Evolutionary conservation across 2,888 invertebrate species (phyloP).

Genomic region (Endotricha flammealis): DNA sequence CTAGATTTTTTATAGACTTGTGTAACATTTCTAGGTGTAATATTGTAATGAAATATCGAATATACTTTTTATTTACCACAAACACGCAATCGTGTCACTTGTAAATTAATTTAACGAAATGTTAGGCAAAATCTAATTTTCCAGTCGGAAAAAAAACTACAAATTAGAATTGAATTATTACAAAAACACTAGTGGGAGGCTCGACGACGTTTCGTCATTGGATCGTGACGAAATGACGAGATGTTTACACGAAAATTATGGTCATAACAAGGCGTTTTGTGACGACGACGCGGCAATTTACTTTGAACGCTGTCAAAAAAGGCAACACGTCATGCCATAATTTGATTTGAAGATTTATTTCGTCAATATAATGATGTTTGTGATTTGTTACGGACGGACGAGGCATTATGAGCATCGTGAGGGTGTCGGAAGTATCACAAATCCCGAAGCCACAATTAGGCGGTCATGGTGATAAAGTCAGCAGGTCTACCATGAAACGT

Average conservation of each 20-base stretch:
- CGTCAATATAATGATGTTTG: no score
- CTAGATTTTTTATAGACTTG: no score
- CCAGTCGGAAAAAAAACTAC: constrained; percentile 4
- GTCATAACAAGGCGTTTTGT: constrained; percentile 28
- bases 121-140: constrained; percentile 12
- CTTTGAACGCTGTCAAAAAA: constrained; percentile 27
- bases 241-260: constrained; percentile 31
- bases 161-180: constrained; percentile 8
- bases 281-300: constrained; percentile 31
- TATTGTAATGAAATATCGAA: constrained; percentile 7
- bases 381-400: no score
- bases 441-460: no score
- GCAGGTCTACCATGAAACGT: no score
- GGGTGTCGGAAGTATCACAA: no score
- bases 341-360: constrained; percentile 16
- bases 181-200: constrained; percentile 12
- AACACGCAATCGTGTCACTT: constrained; percentile 7
- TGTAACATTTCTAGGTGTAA: background rate
- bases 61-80: constrained; percentile 4
- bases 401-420: no score
- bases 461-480: no score
- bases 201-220: constrained; percentile 25
- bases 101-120: constrained; percentile 10
- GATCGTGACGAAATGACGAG: constrained; percentile 25
- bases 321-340: constrained; percentile 19